Conservation (phyloP, 2,888 invertebrate genomes). For the Branchipolynoe longqiensis region DNA sequence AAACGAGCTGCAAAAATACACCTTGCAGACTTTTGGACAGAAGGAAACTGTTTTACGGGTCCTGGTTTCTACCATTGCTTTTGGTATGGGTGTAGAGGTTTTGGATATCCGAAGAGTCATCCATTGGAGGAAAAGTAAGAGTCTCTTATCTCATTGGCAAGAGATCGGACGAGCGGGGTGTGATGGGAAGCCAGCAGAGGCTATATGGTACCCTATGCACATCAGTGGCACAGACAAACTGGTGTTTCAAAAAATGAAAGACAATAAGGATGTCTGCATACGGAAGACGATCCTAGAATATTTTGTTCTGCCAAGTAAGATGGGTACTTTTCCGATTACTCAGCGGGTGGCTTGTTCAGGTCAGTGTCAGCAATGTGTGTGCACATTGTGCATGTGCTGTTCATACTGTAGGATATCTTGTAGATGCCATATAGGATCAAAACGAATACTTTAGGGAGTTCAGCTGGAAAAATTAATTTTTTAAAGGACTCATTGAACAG, state of each 20-base stretch:
- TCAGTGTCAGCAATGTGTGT: too few relatives aligned
- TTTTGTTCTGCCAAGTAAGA: background rate
- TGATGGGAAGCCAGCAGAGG: background rate
- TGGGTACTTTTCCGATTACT: too few relatives aligned
- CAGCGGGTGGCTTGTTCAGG: too few relatives aligned
- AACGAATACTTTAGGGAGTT: too few relatives aligned
- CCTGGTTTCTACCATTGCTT: background rate
- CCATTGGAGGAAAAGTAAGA: background rate
- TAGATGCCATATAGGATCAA: too few relatives aligned
- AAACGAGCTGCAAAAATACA: background rate
- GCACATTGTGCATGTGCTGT: too few relatives aligned
- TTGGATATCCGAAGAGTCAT: background rate
- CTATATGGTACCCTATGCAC: background rate
- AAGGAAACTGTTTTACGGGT: background rate
- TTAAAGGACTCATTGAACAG: too few relatives aligned
- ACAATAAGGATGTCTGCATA: background rate
- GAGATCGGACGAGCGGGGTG: background rate
- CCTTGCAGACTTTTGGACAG: background rate
- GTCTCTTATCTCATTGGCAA: background rate
- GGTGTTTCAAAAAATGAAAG: background rate
- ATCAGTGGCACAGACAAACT: background rate
- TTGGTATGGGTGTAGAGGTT: background rate
- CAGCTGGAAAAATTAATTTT: too few relatives aligned
- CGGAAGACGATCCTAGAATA: background rate
- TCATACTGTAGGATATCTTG: too few relatives aligned